A percentile compares a stretch with the other conserved stretches of the same genome.
These are phyloP conservation scores for Phylloscopus trochiloides DNA, from an alignment of 2,113 vertebrate genomes.

Conservation along the genomic window DNA sequence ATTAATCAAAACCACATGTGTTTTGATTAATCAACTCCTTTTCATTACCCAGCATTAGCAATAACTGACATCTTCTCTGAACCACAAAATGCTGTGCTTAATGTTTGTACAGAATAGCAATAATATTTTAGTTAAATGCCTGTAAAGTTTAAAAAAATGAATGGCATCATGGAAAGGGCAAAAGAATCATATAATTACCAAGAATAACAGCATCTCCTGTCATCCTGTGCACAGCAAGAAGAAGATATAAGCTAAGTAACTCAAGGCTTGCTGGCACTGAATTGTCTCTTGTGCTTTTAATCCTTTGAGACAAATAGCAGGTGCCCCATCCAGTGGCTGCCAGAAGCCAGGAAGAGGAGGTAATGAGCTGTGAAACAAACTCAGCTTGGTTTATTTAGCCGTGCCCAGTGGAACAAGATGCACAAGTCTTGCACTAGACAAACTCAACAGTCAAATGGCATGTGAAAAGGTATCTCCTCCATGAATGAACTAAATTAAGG, in stretches of 20 bases:
- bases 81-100: not conserved
- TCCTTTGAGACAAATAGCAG: not conserved
- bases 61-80: not conserved
- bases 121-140: not conserved
- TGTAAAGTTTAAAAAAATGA: not conserved
- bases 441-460: not conserved
- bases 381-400: not conserved
- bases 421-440: not conserved
- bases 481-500: not conserved
- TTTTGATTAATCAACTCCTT: not conserved
- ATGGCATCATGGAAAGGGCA: not conserved
- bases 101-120: not conserved
- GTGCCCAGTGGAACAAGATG: not conserved
- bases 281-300: not conserved
- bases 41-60: not conserved
- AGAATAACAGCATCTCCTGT: not conserved
- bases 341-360: not conserved
- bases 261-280: not conserved
- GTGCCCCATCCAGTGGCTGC: not conserved
- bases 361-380: not conserved
- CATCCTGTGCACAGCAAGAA: not conserved
- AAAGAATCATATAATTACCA: not conserved
- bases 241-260: not conserved
- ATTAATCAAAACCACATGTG: not conserved
- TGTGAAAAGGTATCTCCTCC: not conserved